Conservation (phyloP, 2,797 vertebrate species). For the Neostethus bicornis region DNA sequence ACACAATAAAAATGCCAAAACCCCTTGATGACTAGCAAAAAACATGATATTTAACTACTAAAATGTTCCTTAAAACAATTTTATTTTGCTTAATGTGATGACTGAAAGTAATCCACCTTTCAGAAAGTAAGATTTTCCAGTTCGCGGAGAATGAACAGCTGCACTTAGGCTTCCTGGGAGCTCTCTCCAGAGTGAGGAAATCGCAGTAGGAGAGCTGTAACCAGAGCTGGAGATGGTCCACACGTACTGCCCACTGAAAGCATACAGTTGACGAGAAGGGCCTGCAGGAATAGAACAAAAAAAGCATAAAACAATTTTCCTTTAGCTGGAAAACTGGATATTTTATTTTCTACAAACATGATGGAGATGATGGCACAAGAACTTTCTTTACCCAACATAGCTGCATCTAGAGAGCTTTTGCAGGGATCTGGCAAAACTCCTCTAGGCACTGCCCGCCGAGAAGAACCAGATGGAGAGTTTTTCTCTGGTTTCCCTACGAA, state of each 20-base stretch:
- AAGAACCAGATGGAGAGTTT: slow-evolving; percentile 23
- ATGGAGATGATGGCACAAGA: not conserved
- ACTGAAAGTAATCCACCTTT: slow-evolving; percentile 82
- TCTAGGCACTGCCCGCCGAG: slow-evolving; percentile 19
- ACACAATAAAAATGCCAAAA: not conserved
- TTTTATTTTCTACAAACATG: not conserved
- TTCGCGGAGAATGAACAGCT: slow-evolving; percentile 84
- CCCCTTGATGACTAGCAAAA: not conserved
- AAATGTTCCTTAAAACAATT: not conserved
- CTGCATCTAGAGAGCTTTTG: slow-evolving; percentile 77
- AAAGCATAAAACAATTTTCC: not conserved
- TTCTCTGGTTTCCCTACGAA: slow-evolving; percentile 67
- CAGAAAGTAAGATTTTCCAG: slow-evolving; percentile 83
- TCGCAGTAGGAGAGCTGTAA: slow-evolving; percentile 66
- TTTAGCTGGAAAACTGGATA: not conserved
- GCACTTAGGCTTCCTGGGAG: slow-evolving; percentile 82
- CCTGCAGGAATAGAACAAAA: slow-evolving; percentile 61
- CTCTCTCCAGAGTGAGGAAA: slow-evolving; percentile 82
- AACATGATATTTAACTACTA: not conserved
- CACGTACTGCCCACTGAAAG: slow-evolving; percentile 83
- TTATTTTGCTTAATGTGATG: too few relatives aligned
- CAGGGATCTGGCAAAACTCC: slow-evolving; percentile 76
- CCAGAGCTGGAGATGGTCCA: slow-evolving; percentile 83
- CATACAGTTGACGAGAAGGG: slow-evolving; percentile 78
- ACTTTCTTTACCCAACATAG: slow-evolving; percentile 80